Conservation (phyloP, 2,113 vertebrate species). For the Esox niger region DNA sequence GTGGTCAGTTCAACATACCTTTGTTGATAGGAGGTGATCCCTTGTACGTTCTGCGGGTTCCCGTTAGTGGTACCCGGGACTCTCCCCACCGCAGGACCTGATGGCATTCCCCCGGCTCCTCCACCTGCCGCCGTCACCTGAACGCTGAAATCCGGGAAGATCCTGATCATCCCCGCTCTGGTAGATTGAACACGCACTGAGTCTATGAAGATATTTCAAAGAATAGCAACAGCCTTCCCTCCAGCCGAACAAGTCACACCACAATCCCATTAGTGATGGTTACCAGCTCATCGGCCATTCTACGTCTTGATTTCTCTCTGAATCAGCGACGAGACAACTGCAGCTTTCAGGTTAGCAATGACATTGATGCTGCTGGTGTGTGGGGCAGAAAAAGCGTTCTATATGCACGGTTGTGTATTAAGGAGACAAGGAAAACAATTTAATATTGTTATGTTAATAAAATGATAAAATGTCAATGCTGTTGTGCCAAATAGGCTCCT, state of each 20-base stretch:
- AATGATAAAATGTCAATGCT: neutral
- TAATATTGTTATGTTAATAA: neutral
- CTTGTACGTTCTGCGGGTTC: slow-evolving; percentile 90
- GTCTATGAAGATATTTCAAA: slow-evolving; percentile 61
- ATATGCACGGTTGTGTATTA: neutral
- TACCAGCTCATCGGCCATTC: slow-evolving; percentile 59
- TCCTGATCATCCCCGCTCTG: slow-evolving; percentile 91
- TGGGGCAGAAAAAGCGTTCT: slow-evolving; percentile 39
- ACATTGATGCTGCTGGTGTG: slow-evolving; percentile 51
- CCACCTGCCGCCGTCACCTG: slow-evolving; percentile 93
- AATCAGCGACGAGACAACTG: slow-evolving; percentile 37
- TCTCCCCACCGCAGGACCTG: slow-evolving; percentile 83
- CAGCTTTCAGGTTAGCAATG: slow-evolving; percentile 50
- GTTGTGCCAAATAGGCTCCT: neutral
- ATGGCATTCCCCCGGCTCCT: slow-evolving; percentile 84
- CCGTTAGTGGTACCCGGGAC: slow-evolving; percentile 86
- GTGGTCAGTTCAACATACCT: slow-evolving; percentile 78
- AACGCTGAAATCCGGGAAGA: slow-evolving; percentile 98
- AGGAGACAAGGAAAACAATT: neutral
- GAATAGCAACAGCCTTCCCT: slow-evolving; percentile 64
- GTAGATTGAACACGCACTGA: slow-evolving; percentile 52
- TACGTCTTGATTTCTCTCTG: slow-evolving; percentile 48
- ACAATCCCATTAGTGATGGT: slow-evolving; percentile 80
- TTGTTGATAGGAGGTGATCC: slow-evolving; percentile 92
- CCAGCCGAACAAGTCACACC: slow-evolving; percentile 76